Percentiles rank a stretch among this genome's conserved stretches.
phyloP scores from a whole-genome alignment of 2,888 invertebrate genomes.

The Acrobasis repandana region DNA sequence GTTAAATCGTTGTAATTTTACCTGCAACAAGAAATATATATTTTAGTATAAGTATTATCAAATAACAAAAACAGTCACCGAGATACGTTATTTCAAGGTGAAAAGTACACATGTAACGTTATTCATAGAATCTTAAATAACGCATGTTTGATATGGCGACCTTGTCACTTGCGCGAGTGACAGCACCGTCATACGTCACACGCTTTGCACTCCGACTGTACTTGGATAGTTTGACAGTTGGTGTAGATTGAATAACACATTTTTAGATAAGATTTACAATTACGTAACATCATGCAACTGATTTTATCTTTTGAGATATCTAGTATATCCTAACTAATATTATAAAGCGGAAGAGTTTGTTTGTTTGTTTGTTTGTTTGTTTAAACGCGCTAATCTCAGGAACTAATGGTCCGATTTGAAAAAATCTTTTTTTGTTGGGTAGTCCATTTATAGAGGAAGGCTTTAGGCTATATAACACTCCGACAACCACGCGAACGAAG shows the following conservation, averaged over 20 bases:
- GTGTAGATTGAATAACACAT: neutral
- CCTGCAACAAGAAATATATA: neutral
- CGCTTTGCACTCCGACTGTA: slow-evolving; percentile 8
- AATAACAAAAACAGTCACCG: neutral
- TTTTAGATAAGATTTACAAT: too few relatives aligned
- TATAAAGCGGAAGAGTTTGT: neutral
- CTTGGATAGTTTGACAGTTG: slow-evolving; percentile 14
- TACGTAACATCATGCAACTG: too few relatives aligned
- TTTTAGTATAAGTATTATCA: neutral
- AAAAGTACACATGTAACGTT: neutral
- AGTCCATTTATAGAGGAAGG: too few relatives aligned
- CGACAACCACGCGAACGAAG: too few relatives aligned
- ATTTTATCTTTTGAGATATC: too few relatives aligned
- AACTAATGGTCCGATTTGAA: too few relatives aligned
- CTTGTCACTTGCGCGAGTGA: slow-evolving; percentile 7
- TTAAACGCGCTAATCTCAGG: too few relatives aligned
- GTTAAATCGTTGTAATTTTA: neutral
- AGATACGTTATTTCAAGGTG: neutral
- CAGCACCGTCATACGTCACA: neutral
- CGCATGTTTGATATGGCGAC: neutral
- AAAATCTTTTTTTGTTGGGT: too few relatives aligned
- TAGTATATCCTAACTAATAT: too few relatives aligned
- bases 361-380: too few relatives aligned
- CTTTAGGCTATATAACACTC: too few relatives aligned
- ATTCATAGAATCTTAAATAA: neutral